Conservation (phyloP, 2,113 vertebrate species). For the Acanthisitta chloris region DNA sequence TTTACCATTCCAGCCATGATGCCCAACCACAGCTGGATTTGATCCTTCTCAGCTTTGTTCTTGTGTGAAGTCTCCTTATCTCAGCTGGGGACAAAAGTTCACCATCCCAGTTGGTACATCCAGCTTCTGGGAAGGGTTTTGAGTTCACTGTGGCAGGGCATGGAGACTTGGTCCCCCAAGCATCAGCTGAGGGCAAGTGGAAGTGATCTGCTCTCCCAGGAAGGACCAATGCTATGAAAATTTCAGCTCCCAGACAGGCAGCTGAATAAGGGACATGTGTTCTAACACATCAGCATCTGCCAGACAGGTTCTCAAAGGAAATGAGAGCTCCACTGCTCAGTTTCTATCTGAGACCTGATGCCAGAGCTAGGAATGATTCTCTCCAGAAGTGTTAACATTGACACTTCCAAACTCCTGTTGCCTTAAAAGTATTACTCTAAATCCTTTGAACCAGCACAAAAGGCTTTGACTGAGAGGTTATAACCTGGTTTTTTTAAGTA, state of each 20-base stretch:
- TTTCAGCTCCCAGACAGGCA: neutral
- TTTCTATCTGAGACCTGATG: neutral
- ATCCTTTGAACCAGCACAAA: neutral
- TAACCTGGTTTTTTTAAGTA: neutral
- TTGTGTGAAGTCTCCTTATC: neutral
- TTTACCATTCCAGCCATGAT: neutral
- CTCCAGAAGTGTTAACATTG: neutral
- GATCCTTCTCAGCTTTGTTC: neutral
- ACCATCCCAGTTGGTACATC: accelerated
- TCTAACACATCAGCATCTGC: neutral
- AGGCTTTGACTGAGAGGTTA: neutral
- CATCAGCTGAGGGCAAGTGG: neutral
- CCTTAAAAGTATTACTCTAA: neutral
- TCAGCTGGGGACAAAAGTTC: neutral
- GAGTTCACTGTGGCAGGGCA: neutral
- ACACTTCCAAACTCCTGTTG: neutral
- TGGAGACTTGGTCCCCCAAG: neutral
- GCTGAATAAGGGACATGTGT: neutral
- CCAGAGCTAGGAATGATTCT: neutral
- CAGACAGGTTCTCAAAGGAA: neutral
- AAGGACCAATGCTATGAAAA: neutral
- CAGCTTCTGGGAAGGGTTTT: neutral
- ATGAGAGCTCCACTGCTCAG: accelerated
- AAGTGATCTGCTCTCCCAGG: neutral
- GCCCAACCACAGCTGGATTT: neutral